Evolutionary conservation across 2,888 invertebrate genomes (phyloP).

Genomic region (Tipula vernalis): DNA sequence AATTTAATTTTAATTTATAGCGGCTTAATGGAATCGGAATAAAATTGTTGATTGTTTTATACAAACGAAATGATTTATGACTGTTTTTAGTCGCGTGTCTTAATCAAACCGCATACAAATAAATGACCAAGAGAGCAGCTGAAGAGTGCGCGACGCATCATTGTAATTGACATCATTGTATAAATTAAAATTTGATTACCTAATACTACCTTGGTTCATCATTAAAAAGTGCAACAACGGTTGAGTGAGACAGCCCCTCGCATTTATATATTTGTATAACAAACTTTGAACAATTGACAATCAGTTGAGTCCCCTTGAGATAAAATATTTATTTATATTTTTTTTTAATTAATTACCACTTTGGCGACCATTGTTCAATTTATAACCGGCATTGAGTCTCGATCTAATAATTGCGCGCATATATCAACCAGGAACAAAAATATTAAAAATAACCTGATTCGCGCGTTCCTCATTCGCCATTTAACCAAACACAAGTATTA

Average conservation of each 20-base stretch:
- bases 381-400: neutral
- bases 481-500: neutral
- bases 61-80: neutral
- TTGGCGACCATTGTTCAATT: neutral
- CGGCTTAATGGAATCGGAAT: neutral
- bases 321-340: neutral
- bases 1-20: neutral
- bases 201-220: neutral
- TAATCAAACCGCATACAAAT: neutral
- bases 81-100: neutral
- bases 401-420: neutral
- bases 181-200: neutral
- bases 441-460: neutral
- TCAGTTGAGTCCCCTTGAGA: neutral
- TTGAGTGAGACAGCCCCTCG: neutral
- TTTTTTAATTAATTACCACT: neutral
- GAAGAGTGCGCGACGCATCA: neutral
- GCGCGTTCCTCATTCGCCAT: neutral
- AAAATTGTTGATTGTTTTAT: neutral
- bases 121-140: neutral
- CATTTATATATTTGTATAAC: neutral
- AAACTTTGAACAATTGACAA: neutral
- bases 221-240: neutral
- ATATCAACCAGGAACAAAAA: neutral
- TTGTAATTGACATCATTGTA: neutral